Evolutionary conservation across 2,888 invertebrate species (phyloP).

Genomic region (Harpalus rufipes): DNA sequence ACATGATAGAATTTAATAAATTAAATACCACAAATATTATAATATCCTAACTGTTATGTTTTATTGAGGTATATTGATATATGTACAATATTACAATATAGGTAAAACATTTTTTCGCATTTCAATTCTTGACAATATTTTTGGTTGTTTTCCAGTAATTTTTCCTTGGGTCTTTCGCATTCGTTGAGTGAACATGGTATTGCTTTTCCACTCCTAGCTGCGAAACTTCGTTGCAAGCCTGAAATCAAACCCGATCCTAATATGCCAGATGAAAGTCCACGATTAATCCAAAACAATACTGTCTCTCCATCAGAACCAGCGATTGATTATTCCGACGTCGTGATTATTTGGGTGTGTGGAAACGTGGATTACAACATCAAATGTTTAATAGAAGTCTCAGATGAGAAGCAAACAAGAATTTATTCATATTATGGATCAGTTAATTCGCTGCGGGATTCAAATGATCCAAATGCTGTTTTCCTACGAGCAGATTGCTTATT

Average conservation of each 20-base stretch:
- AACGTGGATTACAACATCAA: constrained; percentile 48
- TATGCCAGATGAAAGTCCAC: background rate
- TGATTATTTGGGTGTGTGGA: constrained; percentile 59
- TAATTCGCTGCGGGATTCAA: constrained; percentile 63
- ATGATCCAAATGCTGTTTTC: constrained; percentile 64
- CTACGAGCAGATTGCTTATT: constrained; percentile 60
- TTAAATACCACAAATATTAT: no score
- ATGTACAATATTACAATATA: no score
- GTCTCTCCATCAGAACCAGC: background rate
- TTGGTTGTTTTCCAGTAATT: constrained; percentile 3
- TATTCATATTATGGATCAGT: constrained; percentile 58
- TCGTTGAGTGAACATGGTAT: constrained; percentile 46
- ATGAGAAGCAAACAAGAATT: constrained; percentile 49
- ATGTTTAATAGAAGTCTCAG: constrained; percentile 60
- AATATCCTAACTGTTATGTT: no score
- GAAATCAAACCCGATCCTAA: background rate
- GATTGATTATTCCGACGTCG: constrained; percentile 21
- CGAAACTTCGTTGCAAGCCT: constrained; percentile 56
- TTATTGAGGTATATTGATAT: no score
- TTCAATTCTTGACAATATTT: no score
- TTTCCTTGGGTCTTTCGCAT: constrained; percentile 35
- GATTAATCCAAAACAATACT: background rate
- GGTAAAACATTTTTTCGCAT: no score
- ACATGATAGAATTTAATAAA: no score
- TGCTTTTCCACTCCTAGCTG: constrained; percentile 61